Evolutionary conservation across 2,113 vertebrate species (phyloP), one percentile per base, ranked within the genome.

Genomic region (Acanthochromis polyacanthus): DNA sequence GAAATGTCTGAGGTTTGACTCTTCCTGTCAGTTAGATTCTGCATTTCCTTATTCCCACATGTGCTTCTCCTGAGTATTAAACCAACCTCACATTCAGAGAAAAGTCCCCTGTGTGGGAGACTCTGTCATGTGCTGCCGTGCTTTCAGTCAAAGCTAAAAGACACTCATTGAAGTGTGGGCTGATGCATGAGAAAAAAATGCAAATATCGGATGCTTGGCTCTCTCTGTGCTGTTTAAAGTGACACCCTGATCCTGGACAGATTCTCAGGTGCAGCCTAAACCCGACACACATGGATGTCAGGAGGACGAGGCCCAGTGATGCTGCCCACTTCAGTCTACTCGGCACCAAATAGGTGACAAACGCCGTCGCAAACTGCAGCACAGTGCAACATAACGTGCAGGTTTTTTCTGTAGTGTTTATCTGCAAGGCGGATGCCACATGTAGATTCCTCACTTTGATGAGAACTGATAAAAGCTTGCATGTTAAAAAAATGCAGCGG

Each of bases 21-120:
- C 73, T 40, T 65, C 59, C 56, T 69, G 45, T 53, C 4, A 1
- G 17, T 48, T 30, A 8, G 28, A 48, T 5, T 3, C 17, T 36
- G 45, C 23, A 17, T 68, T 60, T 78, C 40, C 22, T 76, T 17
- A 28, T 79, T 78, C 30, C 87, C 52, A 74, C 81, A 10, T 40
- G 15, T 62, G 36, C 45, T 4, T 61, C 65, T 76, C 58, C 61
- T n/a, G 28, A 64, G 57, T 43, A n/a, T 62, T 17, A 71, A 36
- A 36, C 78, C 53, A 78, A 79, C 12, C 23, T 53, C 14, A 68
- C 56, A n/a, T 48, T 61, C 4, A 0, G 30, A 78, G 64, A 84
- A 89, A 91, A 91, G 72, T 90, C 91, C 91, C 89, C 61, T 77
- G 79, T 81, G 91, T 90, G 81, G 90, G 88, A 81, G 88, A 70